A percentile compares a stretch with the other conserved stretches of the same genome.
Conservation (phyloP, 2,113 vertebrate genomes). For the Rhinolophus sinicus region DNA sequence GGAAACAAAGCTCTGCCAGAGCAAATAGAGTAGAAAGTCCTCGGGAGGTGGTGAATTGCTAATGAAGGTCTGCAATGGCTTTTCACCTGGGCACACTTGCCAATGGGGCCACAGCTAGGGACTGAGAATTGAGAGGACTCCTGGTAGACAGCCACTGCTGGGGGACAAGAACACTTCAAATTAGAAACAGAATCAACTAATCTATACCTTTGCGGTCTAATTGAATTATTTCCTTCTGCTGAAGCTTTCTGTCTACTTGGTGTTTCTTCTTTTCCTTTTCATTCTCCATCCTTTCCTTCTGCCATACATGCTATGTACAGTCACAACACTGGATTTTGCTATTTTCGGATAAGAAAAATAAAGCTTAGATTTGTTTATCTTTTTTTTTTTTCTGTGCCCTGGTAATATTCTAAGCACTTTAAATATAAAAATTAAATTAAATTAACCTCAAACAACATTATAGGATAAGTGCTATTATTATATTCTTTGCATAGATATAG, state of each 20-base stretch:
- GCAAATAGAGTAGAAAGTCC: not conserved
- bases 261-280: not conserved
- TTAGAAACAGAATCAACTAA: not conserved
- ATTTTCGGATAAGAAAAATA: not conserved
- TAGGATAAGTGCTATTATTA: not conserved
- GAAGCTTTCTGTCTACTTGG: not conserved
- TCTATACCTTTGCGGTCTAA: not conserved
- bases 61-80: not conserved
- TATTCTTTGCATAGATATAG: not conserved
- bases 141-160: not conserved
- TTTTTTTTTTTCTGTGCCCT: not conserved
- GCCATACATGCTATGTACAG: not conserved
- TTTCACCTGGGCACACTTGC: not conserved
- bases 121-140: not conserved
- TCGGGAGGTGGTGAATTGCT: not conserved
- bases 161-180: not conserved
- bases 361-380: not conserved
- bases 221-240: not conserved
- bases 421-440: slow-evolving; percentile 21
- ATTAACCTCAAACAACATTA: not conserved
- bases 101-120: not conserved
- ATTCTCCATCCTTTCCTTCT: not conserved
- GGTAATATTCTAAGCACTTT: not conserved
- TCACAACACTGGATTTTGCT: not conserved
- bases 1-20: not conserved